Conservation (phyloP, 2,113 vertebrate species). For the Girardinichthys multiradiatus region DNA sequence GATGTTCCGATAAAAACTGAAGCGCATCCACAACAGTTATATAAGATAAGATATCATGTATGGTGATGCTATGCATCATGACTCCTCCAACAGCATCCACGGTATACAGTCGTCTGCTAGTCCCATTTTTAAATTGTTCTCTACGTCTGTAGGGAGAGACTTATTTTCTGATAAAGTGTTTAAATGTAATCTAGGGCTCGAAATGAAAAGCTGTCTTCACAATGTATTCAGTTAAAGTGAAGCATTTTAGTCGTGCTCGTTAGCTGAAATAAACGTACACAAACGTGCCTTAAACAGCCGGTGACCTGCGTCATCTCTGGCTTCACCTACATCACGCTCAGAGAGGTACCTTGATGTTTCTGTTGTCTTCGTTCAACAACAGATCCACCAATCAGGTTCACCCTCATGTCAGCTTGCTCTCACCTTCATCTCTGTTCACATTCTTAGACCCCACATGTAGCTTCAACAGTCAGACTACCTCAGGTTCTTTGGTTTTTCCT, state of each 20-base stretch:
- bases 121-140: constrained; percentile 56
- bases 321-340: constrained; percentile 24
- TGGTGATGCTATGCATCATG: constrained; percentile 73
- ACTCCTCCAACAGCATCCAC: constrained; percentile 46
- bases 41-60: constrained; percentile 34
- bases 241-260: constrained; percentile 55
- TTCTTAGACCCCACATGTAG: constrained; percentile 26
- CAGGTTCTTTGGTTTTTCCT: constrained; percentile 33
- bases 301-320: constrained; percentile 34
- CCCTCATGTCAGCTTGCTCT: not conserved
- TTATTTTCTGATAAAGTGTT: constrained; percentile 70
- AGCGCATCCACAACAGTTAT: constrained; percentile 28
- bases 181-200: constrained; percentile 51
- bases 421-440: constrained; percentile 7
- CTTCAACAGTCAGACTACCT: constrained; percentile 63
- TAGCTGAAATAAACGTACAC: constrained; percentile 56
- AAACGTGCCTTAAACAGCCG: constrained; percentile 64
- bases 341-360: constrained; percentile 64
- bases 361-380: not conserved
- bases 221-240: constrained; percentile 55
- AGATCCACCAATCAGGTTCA: not conserved
- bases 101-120: constrained; percentile 60
- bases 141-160: constrained; percentile 60
- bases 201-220: constrained; percentile 52
- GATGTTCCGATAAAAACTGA: constrained; percentile 31